These are phyloP conservation scores for Yponomeuta evonymella DNA, from an alignment of 2,888 invertebrate genomes.

Conservation along the genomic window DNA sequence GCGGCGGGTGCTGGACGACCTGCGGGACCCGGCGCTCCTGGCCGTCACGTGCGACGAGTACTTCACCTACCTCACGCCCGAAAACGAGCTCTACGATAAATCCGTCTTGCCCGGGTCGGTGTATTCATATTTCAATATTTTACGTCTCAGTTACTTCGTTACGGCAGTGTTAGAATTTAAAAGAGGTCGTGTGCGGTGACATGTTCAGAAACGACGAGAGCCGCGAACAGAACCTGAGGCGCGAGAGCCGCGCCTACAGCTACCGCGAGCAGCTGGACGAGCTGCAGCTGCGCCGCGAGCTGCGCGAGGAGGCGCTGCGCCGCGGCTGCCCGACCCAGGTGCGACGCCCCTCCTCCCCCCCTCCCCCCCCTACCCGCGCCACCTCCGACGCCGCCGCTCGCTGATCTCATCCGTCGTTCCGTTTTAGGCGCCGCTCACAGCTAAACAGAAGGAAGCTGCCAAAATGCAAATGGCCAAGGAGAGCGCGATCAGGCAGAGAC, in stretches of 20 bases:
- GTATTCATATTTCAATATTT: no score
- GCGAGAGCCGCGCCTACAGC: conserved; percentile 97
- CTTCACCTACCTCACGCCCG: conserved; percentile 82
- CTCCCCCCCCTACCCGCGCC: no score
- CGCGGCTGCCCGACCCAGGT: conserved; percentile 85
- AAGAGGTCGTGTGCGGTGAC: no score
- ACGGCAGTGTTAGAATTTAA: no score
- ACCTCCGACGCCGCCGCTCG: no score
- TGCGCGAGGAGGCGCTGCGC: conserved; percentile 90
- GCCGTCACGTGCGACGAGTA: conserved; percentile 81
- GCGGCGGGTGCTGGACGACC: conserved; percentile 72
- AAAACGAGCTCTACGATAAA: conserved; percentile 94
- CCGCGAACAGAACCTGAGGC: conserved; percentile 86
- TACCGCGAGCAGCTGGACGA: conserved; percentile 98
- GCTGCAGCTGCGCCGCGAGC: conserved; percentile 91
- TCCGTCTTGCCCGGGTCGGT: conserved; percentile 68
- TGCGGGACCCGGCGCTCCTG: conserved; percentile 80
- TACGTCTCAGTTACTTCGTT: conserved; percentile 13
- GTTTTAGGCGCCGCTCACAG: conserved; percentile 63
- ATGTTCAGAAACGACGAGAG: conserved; percentile 59
- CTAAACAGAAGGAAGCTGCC: conserved; percentile 95
- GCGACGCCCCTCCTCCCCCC: not conserved
- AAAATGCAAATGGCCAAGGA: conserved; percentile 92
- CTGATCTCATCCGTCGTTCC: not conserved
- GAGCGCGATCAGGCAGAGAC: conserved; percentile 81